Base-by-base conservation (phyloP, 2,797 vertebrate species). In the Chromis chromis region DNA sequence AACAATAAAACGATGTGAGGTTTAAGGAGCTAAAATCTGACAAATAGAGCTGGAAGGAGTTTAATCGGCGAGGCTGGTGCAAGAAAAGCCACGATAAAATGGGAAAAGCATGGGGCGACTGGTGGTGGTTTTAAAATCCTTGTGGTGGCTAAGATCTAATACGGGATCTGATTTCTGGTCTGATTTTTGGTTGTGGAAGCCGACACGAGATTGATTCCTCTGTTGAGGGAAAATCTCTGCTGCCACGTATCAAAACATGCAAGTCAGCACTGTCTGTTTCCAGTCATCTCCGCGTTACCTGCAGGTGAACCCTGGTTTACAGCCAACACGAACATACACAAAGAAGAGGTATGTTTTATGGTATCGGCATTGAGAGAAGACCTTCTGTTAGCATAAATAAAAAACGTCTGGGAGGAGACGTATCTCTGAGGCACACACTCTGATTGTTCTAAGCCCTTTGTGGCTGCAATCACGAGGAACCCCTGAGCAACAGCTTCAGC, bases 401-500 rank as follows among this genome's bases (percentile, higher is more conserved):
- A 79, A 82, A 68, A 25, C 24, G 5, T 74, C 58, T 74, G 62
- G 63, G 31, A 71, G 52, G 48, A 74, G 36, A 48, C 40, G 5
- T 60, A 28, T 78, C 74, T 76, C 25, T 25, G 21, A 66, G 64
- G 65, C 36, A 48, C 65, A 46, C 46, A 49, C 48, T 33, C 69
- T 78, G 79, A 83, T 79, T 79, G 82, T 76, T 76, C 40, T 67
- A 81, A 88, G 62, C 74, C 74, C 59, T 81, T 59, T 79, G 78
- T 63, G 79, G 65, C 77, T 12, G 55, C 69, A 84, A 82, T 88
- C 82, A 86, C 0, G 1, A 70, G 14, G 27, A 70, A 61, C 68
- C 72, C 66, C 55, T 67, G 44, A 84, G 36, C 74, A 74, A 59
- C 69, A 65, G 62, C 54, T 48, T 46, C 40, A 54, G 40, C 69